Evolutionary conservation across 2,888 invertebrate genomes (phyloP), one percentile per base, ranked within the genome.

Genomic region (Lepidochitona cinerea): DNA sequence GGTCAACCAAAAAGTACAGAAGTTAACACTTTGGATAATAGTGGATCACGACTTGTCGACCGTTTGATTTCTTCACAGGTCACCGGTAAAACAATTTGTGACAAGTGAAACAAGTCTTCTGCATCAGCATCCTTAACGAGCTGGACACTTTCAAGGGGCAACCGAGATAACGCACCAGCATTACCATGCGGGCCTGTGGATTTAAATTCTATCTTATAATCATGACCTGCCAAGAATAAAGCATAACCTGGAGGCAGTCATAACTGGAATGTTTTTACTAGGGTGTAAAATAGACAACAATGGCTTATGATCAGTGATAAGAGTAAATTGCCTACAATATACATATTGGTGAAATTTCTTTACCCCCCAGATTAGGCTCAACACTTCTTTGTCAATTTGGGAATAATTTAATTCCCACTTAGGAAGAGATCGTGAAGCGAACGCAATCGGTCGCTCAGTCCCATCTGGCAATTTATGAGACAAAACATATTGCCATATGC

Each of bases 311-410:
- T 72, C 75, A 12, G 75, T 75, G 0, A 75, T 59, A 6, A 75
- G 65, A 14, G 68, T 73, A 37, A 75, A 92, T 14, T 82, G 76
- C 14, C 86, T 77, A 3, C 90, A 90, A 70, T 79, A 87, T 0
- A 91, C 52, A 49, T 73, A 68, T 14, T 0, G 37, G 23, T 75
- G 37, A 9, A 72, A 69, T 23, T 68, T 53, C 59, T 68, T 52
- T 12, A 73, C 68, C 7, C 70, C 70, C 37, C 32, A 76, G 14
- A 74, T 71, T 18, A 77, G 73, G 9, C 86, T 81, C 37, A 89
- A 78, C 36, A 90, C 88, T 81, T 88, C 90, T 74, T 88, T 88
- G 59, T 90, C 89, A 26, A 90, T 73, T 74, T 89, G 88, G 23
- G 86, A 83, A 77, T 90, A 90, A 26, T 85, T 75, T 33, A 49